Base-by-base conservation (phyloP, 2,888 invertebrate genomes). In the Entomobrya multifasciata region DNA sequence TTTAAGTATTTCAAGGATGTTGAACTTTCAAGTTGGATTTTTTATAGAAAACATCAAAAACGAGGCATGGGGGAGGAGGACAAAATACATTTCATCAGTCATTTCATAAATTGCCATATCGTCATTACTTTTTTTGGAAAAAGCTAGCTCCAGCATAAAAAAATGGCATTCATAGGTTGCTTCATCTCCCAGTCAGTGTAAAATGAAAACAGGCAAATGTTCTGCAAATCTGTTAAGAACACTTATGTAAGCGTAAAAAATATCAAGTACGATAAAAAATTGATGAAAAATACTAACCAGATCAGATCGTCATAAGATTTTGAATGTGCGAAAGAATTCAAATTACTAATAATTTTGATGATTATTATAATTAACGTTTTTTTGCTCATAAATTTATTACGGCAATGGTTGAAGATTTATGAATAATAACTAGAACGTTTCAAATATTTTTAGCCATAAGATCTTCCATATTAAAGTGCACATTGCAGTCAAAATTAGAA, bases 1-100 rank as follows among this genome's bases (percentile, higher is more conserved):
- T 55, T 55, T 15, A 17, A 52, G 20, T 49, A n/a, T 17, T 76
- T 55, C 55, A 55, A 52, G 76, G 76, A 76, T 55, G 27, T 52
- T 76, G 76, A 76, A 76, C 76, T 74, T 49, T 76, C 25, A 8
- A 72, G 20, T 8, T 27, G n/a, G 13, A 76, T 52, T 36, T 76
- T 11, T 17, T 27, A 11, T 52, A 30, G 17, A 17, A 76, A 52
- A 76, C 52, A 20, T n/a, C n/a, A n/a, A n/a, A n/a, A n/a, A n/a
- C n/a, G n/a, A n/a, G n/a, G n/a, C n/a, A n/a, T n/a, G n/a, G n/a
- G n/a, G n/a, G n/a, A 52, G 76, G 76, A 52, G 76, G 76, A 22
- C 36, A 8, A 0, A 20, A 3, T 17, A 52, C 17, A 27, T 76
- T 76, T 76, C 76, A 55, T 76, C 76, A 76, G 52, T 30, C 11